Evolutionary conservation across 2,888 invertebrate genomes (phyloP), one percentile per base, ranked within the genome.

Genomic region (Blastobasis adustella): DNA sequence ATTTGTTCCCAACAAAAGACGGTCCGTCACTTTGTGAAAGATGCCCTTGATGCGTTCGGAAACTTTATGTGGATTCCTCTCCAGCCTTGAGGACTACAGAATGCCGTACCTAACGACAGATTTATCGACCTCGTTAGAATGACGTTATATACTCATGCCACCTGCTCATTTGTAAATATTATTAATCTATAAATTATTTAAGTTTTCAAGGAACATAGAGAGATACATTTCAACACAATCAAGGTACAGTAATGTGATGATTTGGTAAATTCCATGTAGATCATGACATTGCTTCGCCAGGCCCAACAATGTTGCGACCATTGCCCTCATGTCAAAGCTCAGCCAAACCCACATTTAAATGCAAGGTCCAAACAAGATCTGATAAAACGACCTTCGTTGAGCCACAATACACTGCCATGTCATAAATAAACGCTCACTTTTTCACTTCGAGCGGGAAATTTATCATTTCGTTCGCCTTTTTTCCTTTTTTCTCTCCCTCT

Each of bases 391-490:
- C 65, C 69, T 69, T 66, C 72, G 65, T 62, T 65, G 68, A 74
- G 69, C 71, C 73, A 75, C 76, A 75, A 76, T 74, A 74, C 71
- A 72, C 71, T 69, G 73, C 73, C 66, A 68, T 72, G 69, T 82
- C 84, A 86, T 87, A 86, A 87, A 85, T 86, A 83, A 83, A 79
- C 64, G 71, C 79, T 74, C 76, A 82, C 78, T 86, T 85, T 82
- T 84, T 85, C 78, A 81, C 73, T 69, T 76, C 74, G 73, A 76
- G 72, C 61, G 70, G 74, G 79, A 74, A 79, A 83, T 87, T 84
- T 84, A 87, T 87, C 84, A 86, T 86, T 85, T 84, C 73, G 74
- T 74, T 71, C 67, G 68, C 72, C 67, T 76, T 84, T 83, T 83
- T 79, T 76, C 71, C 70, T 69, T 66, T 68, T 73, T 67, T 74